These are phyloP conservation scores for Paracentrotus lividus DNA, from an alignment of 53 echinoderm and acorn worm species.

Conservation along the genomic window DNA sequence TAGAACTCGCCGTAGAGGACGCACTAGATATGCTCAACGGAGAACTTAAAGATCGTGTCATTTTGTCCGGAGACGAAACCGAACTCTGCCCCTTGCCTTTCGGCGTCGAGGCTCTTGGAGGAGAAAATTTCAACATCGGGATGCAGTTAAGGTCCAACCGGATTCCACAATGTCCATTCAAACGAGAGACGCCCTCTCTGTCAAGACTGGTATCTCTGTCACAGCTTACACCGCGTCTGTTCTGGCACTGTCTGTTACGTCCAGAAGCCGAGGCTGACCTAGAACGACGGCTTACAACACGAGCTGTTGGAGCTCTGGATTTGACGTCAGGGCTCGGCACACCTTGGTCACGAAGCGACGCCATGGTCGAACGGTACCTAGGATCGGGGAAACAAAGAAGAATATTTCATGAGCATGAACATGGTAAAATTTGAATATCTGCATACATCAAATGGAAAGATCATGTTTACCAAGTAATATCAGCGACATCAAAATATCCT, in stretches of 20 bases:
- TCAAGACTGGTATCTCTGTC: slow-evolving; percentile 55
- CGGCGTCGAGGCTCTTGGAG: slow-evolving; percentile 60
- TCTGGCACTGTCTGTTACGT: slow-evolving; percentile 42
- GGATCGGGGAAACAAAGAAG: background rate
- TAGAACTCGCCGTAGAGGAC: slow-evolving; percentile 65
- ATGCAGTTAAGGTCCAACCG: slow-evolving; percentile 57
- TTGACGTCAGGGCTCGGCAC: background rate
- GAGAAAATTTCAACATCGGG: slow-evolving; percentile 55
- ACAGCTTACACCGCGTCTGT: slow-evolving; percentile 59
- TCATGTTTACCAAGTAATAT: too few species aligned
- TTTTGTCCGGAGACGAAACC: slow-evolving; percentile 6
- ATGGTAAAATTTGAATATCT: background rate
- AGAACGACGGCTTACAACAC: slow-evolving; percentile 57
- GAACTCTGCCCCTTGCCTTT: slow-evolving; percentile 36
- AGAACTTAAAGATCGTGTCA: background rate
- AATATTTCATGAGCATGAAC: background rate
- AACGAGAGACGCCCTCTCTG: slow-evolving; percentile 6
- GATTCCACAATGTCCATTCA: slow-evolving; percentile 54
- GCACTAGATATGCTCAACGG: slow-evolving; percentile 50
- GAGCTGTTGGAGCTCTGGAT: slow-evolving; percentile 18
- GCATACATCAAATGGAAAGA: background rate
- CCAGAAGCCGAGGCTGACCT: slow-evolving; percentile 60
- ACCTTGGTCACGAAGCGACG: slow-evolving; percentile 27
- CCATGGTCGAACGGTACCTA: slow-evolving; percentile 39
- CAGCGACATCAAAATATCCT: too few species aligned